A percentile compares a stretch with the other conserved stretches of the same genome.
phyloP scores from a whole-genome alignment of 2,888 invertebrate genomes.

The Shargacucullia verbasci region DNA sequence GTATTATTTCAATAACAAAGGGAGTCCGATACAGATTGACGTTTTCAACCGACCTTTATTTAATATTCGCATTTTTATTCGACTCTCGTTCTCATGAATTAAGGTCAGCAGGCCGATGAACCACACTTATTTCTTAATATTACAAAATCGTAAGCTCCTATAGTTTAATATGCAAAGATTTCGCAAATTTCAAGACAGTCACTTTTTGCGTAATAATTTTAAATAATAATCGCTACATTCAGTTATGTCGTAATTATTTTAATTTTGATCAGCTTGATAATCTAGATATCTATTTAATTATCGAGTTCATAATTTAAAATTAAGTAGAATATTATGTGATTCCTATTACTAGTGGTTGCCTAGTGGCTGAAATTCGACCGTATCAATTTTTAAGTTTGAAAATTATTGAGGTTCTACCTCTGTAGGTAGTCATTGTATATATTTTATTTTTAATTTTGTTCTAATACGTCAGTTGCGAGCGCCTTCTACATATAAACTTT shows the following conservation, averaged over 20 bases:
- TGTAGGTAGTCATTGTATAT: too few species aligned
- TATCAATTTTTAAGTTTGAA: too few species aligned
- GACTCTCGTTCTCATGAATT: constrained; percentile 10
- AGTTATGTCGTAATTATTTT: constrained; percentile 9
- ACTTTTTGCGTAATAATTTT: constrained; percentile 24
- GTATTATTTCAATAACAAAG: neutral
- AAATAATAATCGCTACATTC: constrained; percentile 4
- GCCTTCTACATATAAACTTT: too few species aligned
- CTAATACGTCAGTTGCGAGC: too few species aligned
- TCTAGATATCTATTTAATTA: neutral
- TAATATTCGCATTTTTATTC: neutral
- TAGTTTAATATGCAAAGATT: constrained; percentile 17
- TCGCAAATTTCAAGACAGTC: constrained; percentile 20
- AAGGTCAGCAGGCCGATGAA: constrained; percentile 23
- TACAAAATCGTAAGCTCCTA: constrained; percentile 9
- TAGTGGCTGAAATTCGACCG: too few species aligned
- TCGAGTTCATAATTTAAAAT: neutral
- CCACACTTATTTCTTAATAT: constrained; percentile 4
- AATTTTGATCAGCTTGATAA: constrained; percentile 1
- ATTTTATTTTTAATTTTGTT: too few species aligned
- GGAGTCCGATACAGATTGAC: neutral
- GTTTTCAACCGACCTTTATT: neutral
- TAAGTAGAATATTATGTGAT: too few species aligned
- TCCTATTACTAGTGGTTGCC: too few species aligned
- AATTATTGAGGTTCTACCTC: too few species aligned